Base-by-base conservation (phyloP, 92 coral and sea anemone species). In the Siderastrea radians region DNA sequence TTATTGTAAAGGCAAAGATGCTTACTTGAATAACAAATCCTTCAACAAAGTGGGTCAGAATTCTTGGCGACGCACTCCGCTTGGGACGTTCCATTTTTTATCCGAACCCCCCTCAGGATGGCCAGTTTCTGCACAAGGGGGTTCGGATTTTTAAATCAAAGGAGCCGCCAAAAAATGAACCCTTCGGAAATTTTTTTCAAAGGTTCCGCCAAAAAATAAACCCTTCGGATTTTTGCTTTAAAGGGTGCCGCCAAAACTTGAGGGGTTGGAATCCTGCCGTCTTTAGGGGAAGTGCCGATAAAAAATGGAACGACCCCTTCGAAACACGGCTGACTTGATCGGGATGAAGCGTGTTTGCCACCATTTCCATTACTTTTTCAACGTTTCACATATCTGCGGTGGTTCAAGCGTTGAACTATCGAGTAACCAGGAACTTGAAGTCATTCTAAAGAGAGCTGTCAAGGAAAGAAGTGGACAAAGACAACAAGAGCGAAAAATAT, bases 21-120 rank as follows among this genome's bases (percentile, higher is more conserved):
- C 99, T 97, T 81, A 95, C 99, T 87, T 97, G 99, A 49, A 97
- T 97, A 77, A 97, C 90, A 91, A 97, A 97, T 51, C 98, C 96
- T 82, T 97, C 99, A 26, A 97, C 95, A 60, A 92, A 95, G 63
- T 97, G 99, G 53, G 98, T 97, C 51, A 97, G 90, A 58, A 97
- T 92, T 55, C 98, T 87, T 14, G 98, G 94, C 11, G 97, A 90
- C 77, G 91, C 84, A 55, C 88, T 92, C 7, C 95, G 80, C 72
- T n/a, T n/a, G n/a, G n/a, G n/a, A n/a, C n/a, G n/a, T n/a, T n/a
- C n/a, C n/a, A n/a, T n/a, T n/a, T n/a, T n/a, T n/a, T n/a, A n/a
- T n/a, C n/a, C n/a, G n/a, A n/a, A n/a, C n/a, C n/a, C n/a, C n/a
- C n/a, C n/a, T n/a, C n/a, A n/a, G n/a, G n/a, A n/a, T n/a, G n/a